Base-by-base conservation (phyloP, 2,888 invertebrate species). In the Nipponacmea schrenckii region DNA sequence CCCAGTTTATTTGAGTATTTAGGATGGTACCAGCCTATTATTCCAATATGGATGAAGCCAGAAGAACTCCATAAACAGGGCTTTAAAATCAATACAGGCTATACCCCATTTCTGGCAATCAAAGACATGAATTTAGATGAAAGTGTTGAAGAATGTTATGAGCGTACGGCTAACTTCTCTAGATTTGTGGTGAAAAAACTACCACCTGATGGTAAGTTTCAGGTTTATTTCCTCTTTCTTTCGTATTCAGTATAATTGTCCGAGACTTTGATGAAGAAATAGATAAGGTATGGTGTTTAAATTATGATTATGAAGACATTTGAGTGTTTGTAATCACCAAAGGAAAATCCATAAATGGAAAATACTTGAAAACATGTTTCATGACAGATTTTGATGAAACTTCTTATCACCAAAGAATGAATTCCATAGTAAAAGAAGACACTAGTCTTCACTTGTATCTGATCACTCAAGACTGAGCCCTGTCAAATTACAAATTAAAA, bases 1-100 rank as follows among this genome's bases (percentile, higher is more conserved):
- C 96, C 96, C 0, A 96, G 95, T 0, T 90, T 98, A 62, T 98
- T 97, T 89, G 98, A 98, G 89, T 98, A 94, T 94, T 91, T 96
- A 85, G 93, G 93, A 46, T 97, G 97, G 97, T 95, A 96, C 88
- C 84, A 85, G 68, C 75, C 79, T 2, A 83, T 80, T 44, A 62
- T 86, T 15, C 88, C 87, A 44, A 78, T 72, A 44, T 87, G 84
- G 80, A 83, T 88, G 66, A 72, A 83, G 10, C 90, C 91, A 0
- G 90, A 92, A 0, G 96, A 96, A 85, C 89, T 96, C 7, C 90
- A 90, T 20, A 91, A 91, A 15, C 93, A 93, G 24, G 95, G 95
- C 3, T 94, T 92, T 83, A 93, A 94, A 82, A 92, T 97, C 1
- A 93, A 95, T 83, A 85, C 91, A 7, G 90, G 91, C 85, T 96